These are phyloP conservation scores for Scatophagus argus DNA, from an alignment of 2,113 vertebrate species.

Conservation along the genomic window DNA sequence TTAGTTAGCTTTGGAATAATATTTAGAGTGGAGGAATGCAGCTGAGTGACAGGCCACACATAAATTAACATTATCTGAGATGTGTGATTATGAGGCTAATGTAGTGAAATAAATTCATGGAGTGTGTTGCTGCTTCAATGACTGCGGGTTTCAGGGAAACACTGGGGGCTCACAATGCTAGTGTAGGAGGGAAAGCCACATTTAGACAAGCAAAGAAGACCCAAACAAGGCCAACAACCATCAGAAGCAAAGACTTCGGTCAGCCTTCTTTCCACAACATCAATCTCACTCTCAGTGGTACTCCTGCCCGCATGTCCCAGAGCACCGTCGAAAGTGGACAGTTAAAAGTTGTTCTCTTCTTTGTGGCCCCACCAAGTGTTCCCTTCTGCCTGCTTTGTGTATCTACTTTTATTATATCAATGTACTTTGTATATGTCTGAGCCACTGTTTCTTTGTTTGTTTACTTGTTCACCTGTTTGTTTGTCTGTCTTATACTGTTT, in stretches of 20 bases:
- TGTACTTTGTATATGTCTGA: too few species aligned
- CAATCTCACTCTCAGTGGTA: not conserved
- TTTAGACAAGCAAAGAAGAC: constrained; percentile 1
- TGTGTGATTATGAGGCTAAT: constrained; percentile 64
- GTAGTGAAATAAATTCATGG: constrained; percentile 55
- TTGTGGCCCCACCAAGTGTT: too few species aligned
- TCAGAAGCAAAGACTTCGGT: constrained; percentile 10
- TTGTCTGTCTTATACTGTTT: too few species aligned
- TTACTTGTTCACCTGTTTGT: too few species aligned
- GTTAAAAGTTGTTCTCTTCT: constrained; percentile 51
- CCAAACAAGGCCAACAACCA: not conserved
- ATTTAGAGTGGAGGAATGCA: constrained; percentile 70
- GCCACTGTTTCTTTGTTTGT: too few species aligned
- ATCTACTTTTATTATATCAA: too few species aligned
- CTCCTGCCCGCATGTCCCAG: constrained; percentile 25
- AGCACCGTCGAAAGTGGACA: constrained; percentile 4
- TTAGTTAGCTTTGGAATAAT: constrained; percentile 75
- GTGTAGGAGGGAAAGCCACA: constrained; percentile 33
- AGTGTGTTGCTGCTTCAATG: constrained; percentile 42
- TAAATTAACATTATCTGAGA: constrained; percentile 62
- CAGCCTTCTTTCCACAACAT: constrained; percentile 12
- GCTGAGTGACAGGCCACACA: constrained; percentile 63
- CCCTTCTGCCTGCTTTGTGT: too few species aligned
- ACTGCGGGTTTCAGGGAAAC: constrained; percentile 19
- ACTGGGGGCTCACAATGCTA: not conserved